phyloP scores from a whole-genome alignment of 2,113 vertebrate genomes.

The Sardina pilchardus region DNA sequence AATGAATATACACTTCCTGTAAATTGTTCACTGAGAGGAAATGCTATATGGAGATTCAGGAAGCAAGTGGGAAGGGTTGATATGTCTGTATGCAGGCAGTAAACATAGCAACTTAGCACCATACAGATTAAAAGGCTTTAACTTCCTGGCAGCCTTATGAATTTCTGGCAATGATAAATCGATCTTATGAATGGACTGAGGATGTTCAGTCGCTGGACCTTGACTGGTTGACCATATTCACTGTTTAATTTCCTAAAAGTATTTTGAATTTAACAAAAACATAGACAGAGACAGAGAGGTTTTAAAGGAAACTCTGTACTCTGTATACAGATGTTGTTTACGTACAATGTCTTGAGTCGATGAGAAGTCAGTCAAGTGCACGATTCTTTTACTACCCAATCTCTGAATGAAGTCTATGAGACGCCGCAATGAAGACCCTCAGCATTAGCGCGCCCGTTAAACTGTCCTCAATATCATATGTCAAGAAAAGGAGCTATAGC shows the following conservation, averaged over 20 bases:
- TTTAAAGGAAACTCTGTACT: not conserved
- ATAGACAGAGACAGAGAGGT: not conserved
- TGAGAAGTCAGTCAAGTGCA: not conserved
- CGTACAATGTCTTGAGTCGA: not conserved
- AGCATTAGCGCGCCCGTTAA: not conserved
- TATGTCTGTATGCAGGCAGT: not conserved
- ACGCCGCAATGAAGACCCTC: not conserved
- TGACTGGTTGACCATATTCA: not conserved
- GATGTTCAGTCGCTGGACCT: not conserved
- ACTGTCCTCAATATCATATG: constrained; percentile 8
- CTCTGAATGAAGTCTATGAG: not conserved
- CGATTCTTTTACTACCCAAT: not conserved
- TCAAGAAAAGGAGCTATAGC: not conserved
- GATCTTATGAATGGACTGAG: not conserved
- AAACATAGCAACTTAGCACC: constrained; percentile 25
- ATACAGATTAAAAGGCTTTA: not conserved
- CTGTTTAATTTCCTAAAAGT: not conserved
- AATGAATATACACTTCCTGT: not conserved
- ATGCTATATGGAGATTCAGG: not conserved
- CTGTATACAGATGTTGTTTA: not conserved
- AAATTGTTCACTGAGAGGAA: not conserved
- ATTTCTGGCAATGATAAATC: not conserved
- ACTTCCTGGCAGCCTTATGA: not conserved
- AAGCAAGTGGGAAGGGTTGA: not conserved
- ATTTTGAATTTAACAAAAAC: not conserved